Evolutionary conservation across 2,797 vertebrate species (phyloP).

Genomic region (Uromys caudimaculatus): DNA sequence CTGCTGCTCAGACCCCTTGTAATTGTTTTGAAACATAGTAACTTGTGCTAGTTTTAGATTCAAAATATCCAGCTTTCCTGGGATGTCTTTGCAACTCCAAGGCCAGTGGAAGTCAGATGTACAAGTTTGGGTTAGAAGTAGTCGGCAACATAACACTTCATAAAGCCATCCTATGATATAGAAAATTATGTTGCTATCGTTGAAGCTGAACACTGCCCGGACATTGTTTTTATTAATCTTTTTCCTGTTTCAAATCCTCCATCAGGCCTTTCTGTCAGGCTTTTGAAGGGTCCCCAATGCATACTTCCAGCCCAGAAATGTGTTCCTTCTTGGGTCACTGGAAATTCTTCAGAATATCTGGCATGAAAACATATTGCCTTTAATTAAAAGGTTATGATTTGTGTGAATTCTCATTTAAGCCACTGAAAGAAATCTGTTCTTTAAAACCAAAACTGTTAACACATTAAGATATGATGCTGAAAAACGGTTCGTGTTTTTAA

Average conservation of each 20-base stretch:
- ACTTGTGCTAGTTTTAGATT: background rate
- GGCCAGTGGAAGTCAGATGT: background rate
- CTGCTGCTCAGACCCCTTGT: background rate
- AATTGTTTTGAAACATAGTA: conserved; percentile 7
- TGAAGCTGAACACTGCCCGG: conserved; percentile 48
- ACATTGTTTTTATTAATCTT: conserved; percentile 26
- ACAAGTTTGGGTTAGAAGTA: background rate
- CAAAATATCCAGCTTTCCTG: background rate
- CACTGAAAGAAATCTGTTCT: conserved; percentile 73
- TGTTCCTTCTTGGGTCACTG: conserved; percentile 63
- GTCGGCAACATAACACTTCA: conserved; percentile 7
- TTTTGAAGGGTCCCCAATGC: conserved; percentile 54
- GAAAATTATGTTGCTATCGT: conserved; percentile 39
- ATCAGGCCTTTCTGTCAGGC: conserved; percentile 47
- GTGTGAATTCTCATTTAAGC: conserved; percentile 66
- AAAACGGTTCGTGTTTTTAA: conserved; percentile 71
- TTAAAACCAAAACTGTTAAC: conserved; percentile 44
- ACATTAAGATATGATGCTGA: conserved; percentile 69
- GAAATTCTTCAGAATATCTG: conserved; percentile 32
- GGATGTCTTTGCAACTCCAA: background rate
- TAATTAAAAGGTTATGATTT: conserved; percentile 78
- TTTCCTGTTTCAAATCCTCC: conserved; percentile 52
- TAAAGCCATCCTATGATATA: conserved; percentile 45
- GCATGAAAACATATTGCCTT: conserved; percentile 67
- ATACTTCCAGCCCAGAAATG: conserved; percentile 68